phyloP scores from a whole-genome alignment of 2,797 vertebrate species.

The Syngnathus rostellatus region DNA sequence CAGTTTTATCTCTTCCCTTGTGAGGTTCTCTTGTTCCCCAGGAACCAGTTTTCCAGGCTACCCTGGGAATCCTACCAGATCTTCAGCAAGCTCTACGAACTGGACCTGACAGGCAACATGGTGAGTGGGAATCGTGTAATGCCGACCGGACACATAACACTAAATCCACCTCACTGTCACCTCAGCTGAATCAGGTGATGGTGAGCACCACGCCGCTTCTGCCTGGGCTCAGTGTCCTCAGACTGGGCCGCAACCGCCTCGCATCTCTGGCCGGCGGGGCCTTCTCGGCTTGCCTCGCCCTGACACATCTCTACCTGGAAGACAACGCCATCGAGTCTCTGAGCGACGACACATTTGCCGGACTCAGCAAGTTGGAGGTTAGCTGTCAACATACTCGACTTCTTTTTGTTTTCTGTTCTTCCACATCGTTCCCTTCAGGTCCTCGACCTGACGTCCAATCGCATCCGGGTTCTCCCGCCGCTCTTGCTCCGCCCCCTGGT shows the following conservation, averaged over 20 bases:
- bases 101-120: constrained; percentile 60
- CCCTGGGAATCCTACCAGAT: constrained; percentile 51
- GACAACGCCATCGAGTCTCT: constrained; percentile 49
- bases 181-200: constrained; percentile 38
- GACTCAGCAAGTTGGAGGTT: constrained; percentile 55
- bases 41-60: constrained; percentile 52
- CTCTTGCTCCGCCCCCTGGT: constrained; percentile 48
- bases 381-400: neutral
- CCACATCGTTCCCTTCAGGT: constrained; percentile 25
- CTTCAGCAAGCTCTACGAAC: constrained; percentile 50
- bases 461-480: constrained; percentile 42
- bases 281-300: constrained; percentile 47
- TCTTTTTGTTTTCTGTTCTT: neutral
- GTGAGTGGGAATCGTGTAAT: constrained; percentile 6
- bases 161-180: neutral
- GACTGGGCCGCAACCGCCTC: constrained; percentile 50
- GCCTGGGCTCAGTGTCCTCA: constrained; percentile 45
- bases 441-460: constrained; percentile 56
- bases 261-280: constrained; percentile 24
- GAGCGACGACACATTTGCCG: constrained; percentile 43
- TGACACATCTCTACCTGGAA: constrained; percentile 55
- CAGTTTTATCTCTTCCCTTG: constrained; percentile 3
- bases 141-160: neutral
- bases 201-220: constrained; percentile 21
- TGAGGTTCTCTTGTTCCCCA: constrained; percentile 52